These are phyloP conservation scores for Pseudochirops cupreus DNA, from an alignment of 2,797 vertebrate genomes.

Conservation along the genomic window DNA sequence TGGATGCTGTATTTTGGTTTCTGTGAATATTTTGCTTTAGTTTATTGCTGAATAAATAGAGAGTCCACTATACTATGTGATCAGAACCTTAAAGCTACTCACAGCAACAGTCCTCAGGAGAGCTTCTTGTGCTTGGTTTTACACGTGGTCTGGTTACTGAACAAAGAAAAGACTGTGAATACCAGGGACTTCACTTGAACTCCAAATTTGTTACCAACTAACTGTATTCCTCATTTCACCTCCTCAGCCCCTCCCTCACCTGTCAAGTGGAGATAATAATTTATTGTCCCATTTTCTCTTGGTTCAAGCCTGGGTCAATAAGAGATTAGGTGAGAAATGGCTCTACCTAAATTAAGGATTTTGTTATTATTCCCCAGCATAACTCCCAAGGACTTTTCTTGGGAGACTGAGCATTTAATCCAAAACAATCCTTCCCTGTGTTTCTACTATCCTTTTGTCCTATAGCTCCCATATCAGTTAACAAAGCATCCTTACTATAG, in stretches of 20 bases:
- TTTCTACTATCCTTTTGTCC: not conserved
- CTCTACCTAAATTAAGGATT: not conserved
- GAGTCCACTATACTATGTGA: no score
- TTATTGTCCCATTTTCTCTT: not conserved
- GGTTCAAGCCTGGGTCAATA: not conserved
- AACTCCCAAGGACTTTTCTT: not conserved
- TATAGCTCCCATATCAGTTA: not conserved
- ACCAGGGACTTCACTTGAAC: not conserved
- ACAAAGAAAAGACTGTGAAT: constrained; percentile 23
- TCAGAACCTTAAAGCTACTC: no score
- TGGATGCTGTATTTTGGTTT: no score
- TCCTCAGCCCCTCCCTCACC: not conserved
- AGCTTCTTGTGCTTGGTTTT: no score
- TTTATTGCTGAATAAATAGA: no score
- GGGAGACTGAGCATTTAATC: not conserved
- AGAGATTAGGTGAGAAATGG: constrained; percentile 11
- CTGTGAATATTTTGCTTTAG: no score
- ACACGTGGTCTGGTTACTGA: not conserved
- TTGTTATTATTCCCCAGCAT: not conserved
- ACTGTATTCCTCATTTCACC: not conserved
- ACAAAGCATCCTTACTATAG: not conserved
- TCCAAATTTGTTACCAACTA: not conserved
- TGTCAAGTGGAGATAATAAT: not conserved
- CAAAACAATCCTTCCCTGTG: not conserved
- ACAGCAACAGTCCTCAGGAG: no score